A percentile compares a stretch with the other conserved stretches of the same genome.
These are phyloP conservation scores for Epistrophe grossulariae DNA, from an alignment of 2,888 invertebrate species.

Conservation along the genomic window DNA sequence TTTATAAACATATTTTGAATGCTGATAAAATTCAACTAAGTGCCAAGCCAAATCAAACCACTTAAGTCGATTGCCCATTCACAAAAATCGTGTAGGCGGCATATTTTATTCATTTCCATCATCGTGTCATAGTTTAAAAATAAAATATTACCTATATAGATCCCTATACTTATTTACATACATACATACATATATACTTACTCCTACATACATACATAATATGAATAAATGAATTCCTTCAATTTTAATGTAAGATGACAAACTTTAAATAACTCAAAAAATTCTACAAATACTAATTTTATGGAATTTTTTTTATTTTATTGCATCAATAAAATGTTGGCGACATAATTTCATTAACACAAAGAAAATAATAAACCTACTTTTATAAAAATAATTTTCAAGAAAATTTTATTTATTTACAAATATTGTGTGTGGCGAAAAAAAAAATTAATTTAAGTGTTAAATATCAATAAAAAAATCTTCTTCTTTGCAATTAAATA, in stretches of 20 bases:
- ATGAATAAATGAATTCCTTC: background rate
- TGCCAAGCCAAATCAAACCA: background rate
- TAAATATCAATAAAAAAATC: slow-evolving; percentile 61
- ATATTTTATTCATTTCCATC: slow-evolving; percentile 60
- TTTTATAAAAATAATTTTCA: background rate
- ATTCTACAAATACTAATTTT: slow-evolving; percentile 17
- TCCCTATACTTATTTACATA: too few relatives aligned
- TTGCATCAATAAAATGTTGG: slow-evolving; percentile 9
- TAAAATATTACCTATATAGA: background rate
- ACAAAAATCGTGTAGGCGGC: slow-evolving; percentile 57
- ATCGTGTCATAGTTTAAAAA: slow-evolving; percentile 45
- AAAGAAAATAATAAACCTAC: slow-evolving; percentile 30
- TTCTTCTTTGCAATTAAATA: slow-evolving; percentile 47
- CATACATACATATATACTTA: background rate
- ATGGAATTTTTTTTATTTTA: slow-evolving; percentile 26
- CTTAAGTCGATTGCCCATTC: slow-evolving; percentile 45
- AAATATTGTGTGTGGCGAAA: slow-evolving; percentile 56
- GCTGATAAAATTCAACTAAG: slow-evolving; percentile 8
- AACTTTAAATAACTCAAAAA: slow-evolving; percentile 48
- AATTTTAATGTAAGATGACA: slow-evolving; percentile 26
- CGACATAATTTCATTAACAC: slow-evolving; percentile 16
- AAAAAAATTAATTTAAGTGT: slow-evolving; percentile 50
- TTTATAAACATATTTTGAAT: slow-evolving; percentile 20
- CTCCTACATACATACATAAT: too few relatives aligned
- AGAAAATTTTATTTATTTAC: slow-evolving; percentile 66